A percentile compares a stretch with the other conserved stretches of the same genome.
These are phyloP conservation scores for Australoheros facetus DNA, from an alignment of 2,797 vertebrate species.

Conservation along the genomic window DNA sequence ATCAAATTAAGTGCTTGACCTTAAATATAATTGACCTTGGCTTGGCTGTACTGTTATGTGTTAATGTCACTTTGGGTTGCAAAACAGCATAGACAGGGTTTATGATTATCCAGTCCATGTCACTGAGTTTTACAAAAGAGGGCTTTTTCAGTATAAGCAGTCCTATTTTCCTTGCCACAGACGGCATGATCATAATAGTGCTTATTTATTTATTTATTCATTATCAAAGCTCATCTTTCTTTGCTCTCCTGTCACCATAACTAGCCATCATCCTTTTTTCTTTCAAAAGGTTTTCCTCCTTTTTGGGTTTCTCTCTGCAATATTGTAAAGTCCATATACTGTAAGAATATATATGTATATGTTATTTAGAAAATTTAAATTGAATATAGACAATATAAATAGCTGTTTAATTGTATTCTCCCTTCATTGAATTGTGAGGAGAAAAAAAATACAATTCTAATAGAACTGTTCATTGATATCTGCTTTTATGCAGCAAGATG, in stretches of 20 bases:
- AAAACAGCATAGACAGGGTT: neutral
- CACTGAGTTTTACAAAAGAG: neutral
- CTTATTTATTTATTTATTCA: neutral
- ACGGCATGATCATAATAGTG: neutral
- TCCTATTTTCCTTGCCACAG: neutral
- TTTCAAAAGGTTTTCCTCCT: too few relatives aligned
- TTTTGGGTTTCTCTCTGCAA: too few relatives aligned
- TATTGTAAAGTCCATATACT: too few relatives aligned
- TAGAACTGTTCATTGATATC: too few relatives aligned
- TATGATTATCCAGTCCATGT: neutral
- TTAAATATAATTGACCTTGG: neutral
- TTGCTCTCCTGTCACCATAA: neutral
- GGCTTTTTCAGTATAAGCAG: neutral
- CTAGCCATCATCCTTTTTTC: too few relatives aligned
- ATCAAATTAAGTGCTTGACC: slow-evolving; percentile 20
- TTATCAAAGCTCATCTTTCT: neutral
- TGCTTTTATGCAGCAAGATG: too few relatives aligned
- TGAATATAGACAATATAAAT: neutral
- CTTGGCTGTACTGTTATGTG: neutral
- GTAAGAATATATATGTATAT: too few relatives aligned
- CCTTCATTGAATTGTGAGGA: too few relatives aligned
- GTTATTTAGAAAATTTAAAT: too few relatives aligned
- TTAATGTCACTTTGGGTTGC: neutral
- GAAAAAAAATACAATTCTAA: too few relatives aligned
- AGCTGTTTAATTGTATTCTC: too few relatives aligned